Percentiles rank a stretch among this genome's conserved stretches.
Conservation (phyloP, 2,113 vertebrate genomes). For the Chamaea fasciata region DNA sequence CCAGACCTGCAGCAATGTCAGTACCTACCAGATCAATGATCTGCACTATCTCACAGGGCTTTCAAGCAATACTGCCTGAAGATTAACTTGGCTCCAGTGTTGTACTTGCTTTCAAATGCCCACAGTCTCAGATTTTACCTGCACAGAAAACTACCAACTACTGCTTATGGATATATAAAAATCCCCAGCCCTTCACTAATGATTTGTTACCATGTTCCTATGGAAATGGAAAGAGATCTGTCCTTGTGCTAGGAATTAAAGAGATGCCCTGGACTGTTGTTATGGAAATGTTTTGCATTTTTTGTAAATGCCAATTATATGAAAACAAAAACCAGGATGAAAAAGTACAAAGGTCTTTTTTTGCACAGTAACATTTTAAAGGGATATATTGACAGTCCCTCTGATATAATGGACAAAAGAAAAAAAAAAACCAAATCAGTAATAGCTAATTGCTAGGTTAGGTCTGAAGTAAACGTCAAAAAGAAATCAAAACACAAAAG, state of each 20-base stretch:
- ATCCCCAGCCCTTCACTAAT: background rate
- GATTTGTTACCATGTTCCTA: background rate
- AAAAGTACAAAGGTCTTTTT: background rate
- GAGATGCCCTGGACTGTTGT: background rate
- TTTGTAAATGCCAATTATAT: background rate
- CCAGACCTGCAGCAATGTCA: background rate
- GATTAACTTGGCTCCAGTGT: background rate
- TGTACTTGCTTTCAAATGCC: background rate
- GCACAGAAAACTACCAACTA: background rate
- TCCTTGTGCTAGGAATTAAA: background rate
- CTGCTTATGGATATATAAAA: background rate
- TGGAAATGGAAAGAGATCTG: background rate
- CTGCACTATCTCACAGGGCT: background rate
- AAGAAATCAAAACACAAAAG: conserved; percentile 19
- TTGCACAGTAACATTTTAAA: background rate
- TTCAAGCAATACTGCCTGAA: background rate
- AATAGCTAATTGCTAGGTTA: conserved; percentile 11
- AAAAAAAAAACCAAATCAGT: background rate
- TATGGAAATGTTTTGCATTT: background rate
- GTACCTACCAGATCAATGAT: background rate
- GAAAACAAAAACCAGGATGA: background rate
- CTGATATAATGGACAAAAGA: background rate
- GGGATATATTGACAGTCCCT: background rate
- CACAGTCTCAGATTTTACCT: background rate
- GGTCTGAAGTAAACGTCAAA: background rate